Percentiles rank a stretch among this genome's conserved stretches.
Conservation (phyloP, 2,113 vertebrate genomes). For the Panthera leo region DNA sequence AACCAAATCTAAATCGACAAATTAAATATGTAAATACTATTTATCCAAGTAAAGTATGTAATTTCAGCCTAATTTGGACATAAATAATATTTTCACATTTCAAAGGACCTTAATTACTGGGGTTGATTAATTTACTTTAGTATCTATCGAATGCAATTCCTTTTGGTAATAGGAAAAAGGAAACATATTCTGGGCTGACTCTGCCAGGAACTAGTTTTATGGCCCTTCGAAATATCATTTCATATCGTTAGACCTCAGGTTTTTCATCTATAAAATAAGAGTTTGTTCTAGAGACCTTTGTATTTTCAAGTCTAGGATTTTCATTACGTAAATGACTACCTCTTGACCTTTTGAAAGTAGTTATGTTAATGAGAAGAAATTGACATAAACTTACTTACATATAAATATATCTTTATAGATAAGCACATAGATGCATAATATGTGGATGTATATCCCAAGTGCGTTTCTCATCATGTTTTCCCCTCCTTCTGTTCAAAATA, state of each 20-base stretch:
- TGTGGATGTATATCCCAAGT: background rate
- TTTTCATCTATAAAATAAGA: slow-evolving; percentile 44
- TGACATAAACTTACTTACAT: background rate
- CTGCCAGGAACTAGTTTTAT: slow-evolving; percentile 38
- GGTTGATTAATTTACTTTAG: slow-evolving; percentile 65
- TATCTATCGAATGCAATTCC: slow-evolving; percentile 42
- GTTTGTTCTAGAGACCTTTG: slow-evolving; percentile 34
- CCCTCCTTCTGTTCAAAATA: slow-evolving; percentile 45
- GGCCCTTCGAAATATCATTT: slow-evolving; percentile 27
- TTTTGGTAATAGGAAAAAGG: slow-evolving; percentile 42
- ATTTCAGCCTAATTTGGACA: slow-evolving; percentile 65
- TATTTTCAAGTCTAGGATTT: background rate
- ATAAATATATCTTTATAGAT: background rate
- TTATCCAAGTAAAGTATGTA: slow-evolving; percentile 74
- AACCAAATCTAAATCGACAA: slow-evolving; percentile 77
- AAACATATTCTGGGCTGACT: background rate
- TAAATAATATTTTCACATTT: slow-evolving; percentile 73
- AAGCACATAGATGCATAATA: background rate
- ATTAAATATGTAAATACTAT: slow-evolving; percentile 78
- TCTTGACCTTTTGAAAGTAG: slow-evolving; percentile 45
- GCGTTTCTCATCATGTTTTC: slow-evolving; percentile 8
- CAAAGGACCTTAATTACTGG: slow-evolving; percentile 57
- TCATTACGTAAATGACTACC: slow-evolving; percentile 22
- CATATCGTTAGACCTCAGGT: background rate
- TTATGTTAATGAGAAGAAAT: slow-evolving; percentile 29